Evolutionary conservation across 2,113 vertebrate genomes (phyloP), one percentile per base, ranked within the genome.

Genomic region (Indicator maculatus): DNA sequence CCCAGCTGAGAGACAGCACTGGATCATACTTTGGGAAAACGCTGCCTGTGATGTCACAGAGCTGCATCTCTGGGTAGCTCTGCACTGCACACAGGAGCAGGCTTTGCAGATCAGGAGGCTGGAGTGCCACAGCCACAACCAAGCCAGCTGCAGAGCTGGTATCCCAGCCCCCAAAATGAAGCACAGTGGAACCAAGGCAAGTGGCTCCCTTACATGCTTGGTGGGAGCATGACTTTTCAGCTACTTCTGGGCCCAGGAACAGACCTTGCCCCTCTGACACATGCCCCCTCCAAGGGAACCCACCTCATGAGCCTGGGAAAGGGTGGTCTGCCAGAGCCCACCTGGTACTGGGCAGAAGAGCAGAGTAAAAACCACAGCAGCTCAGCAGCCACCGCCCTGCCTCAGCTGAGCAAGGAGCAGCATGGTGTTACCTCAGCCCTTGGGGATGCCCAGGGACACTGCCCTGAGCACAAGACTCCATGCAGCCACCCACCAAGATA

Each of bases 21-120:
- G 21, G 11, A 36, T 36, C 50, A 60, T 55, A 24, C 44, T 41
- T 50, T 11, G 12, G 16, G 41, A 66, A 50, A 75, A 87, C 1
- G 4, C 74, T 26, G 30, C 3, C 80, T 19, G 7, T 33, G 41
- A 70, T 80, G 65, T 16, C 63, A 64, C 27, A 31, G 45, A 31
- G n/a, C 56, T 66, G 69, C 27, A 39, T 11, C 60, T 24, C 13
- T 10, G 3, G 53, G 28, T 6, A 14, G 21, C 60, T 56, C 47
- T 3, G 1, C 45, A 11, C 11, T 2, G 1, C 0, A 3, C 4
- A 2, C 28, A 64, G 52, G 8, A 74, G 14, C 31, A 12, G 2
- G 1, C 47, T 67, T 7, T 15, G 33, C 58, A 36, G 81, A 65
- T 67, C 72, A 31, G 1, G 1, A 75, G 61, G 39, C 44, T 10